These are phyloP conservation scores for Tapirus indicus DNA, from an alignment of 2,797 vertebrate species.

Conservation along the genomic window DNA sequence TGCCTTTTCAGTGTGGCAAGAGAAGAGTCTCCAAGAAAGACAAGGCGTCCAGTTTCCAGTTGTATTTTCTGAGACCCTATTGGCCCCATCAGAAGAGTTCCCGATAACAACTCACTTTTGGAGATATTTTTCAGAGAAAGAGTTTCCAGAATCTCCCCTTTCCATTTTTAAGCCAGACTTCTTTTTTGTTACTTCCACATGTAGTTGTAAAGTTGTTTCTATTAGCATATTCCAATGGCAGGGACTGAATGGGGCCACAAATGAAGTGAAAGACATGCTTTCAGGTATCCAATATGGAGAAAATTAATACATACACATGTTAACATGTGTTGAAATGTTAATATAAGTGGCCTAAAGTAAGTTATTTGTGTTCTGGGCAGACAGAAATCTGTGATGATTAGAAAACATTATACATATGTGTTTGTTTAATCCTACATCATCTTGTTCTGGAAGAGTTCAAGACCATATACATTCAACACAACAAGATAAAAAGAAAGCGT, in stretches of 20 bases:
- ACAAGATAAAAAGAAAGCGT: background rate
- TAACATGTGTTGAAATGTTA: background rate
- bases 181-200: background rate
- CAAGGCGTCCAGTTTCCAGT: background rate
- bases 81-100: background rate
- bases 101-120: background rate
- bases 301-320: background rate
- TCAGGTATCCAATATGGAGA: background rate
- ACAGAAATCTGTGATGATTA: background rate
- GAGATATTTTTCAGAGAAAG: background rate
- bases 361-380: background rate
- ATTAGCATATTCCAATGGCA: background rate
- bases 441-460: slow-evolving; percentile 45
- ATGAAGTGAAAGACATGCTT: background rate
- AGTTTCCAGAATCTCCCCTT: background rate
- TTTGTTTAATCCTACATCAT: background rate
- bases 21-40: background rate
- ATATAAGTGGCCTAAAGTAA: background rate
- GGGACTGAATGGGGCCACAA: background rate
- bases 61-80: background rate
- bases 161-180: slow-evolving; percentile 19
- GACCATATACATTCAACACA: background rate
- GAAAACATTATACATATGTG: background rate
- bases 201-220: background rate
- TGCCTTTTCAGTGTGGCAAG: background rate